Conservation (phyloP, 2,113 vertebrate species). For the Pollachius pollachius region DNA sequence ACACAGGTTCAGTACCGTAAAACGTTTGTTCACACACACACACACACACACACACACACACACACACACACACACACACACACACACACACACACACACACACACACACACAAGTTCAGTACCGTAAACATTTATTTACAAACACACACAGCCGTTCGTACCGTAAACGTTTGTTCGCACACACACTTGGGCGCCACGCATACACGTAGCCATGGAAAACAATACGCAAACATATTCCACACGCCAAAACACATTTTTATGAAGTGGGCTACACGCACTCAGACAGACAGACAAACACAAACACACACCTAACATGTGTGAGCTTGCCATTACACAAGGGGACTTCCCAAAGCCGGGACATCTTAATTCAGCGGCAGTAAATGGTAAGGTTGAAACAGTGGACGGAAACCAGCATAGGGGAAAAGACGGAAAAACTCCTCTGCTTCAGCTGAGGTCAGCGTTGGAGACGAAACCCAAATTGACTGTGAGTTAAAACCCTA, state of each 20-base stretch:
- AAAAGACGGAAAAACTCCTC: constrained; percentile 14
- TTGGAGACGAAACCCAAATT: constrained; percentile 46
- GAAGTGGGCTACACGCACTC: too few relatives aligned
- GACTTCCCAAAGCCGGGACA: constrained; percentile 64
- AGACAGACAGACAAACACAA: too few relatives aligned
- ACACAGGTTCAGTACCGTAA: too few relatives aligned
- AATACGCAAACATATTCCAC: too few relatives aligned
- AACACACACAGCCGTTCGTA: background rate
- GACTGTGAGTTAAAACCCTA: constrained; percentile 52
- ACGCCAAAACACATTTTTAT: too few relatives aligned
- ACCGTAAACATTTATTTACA: background rate
- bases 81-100: constrained; percentile 4
- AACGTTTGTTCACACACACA: background rate
- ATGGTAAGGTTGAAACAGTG: constrained; percentile 17
- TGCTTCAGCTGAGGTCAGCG: constrained; percentile 57
- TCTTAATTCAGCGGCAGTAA: constrained; percentile 47
- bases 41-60: constrained; percentile 4
- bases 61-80: background rate
- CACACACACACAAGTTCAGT: too few relatives aligned
- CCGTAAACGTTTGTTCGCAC: background rate
- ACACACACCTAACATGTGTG: constrained; percentile 12
- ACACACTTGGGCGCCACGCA: constrained; percentile 4
- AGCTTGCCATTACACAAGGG: constrained; percentile 43
- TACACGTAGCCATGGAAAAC: constrained; percentile 23
- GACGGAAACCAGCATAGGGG: constrained; percentile 21